These are phyloP conservation scores for Sturmia bella DNA, from an alignment of 2,888 invertebrate genomes.

Conservation along the genomic window DNA sequence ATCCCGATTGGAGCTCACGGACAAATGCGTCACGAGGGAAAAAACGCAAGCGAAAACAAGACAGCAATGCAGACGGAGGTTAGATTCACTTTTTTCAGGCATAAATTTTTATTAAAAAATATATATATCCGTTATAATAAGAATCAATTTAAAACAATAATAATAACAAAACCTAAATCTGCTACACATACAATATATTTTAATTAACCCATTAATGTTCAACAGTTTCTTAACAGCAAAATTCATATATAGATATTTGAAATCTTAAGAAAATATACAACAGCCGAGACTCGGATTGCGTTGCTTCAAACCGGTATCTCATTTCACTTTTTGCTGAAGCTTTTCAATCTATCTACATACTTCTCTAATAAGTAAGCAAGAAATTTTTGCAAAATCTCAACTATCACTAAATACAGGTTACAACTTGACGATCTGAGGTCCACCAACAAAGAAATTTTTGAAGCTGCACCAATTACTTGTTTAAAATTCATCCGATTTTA, in stretches of 20 bases:
- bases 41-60: conserved; percentile 99
- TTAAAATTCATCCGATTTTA: no score
- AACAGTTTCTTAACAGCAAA: not conserved
- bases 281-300: no score
- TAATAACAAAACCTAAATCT: conserved; percentile 31
- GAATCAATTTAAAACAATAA: conserved; percentile 71
- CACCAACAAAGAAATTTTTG: no score
- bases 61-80: conserved; percentile 96
- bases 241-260: not conserved
- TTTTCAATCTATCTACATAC: no score
- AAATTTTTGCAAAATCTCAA: no score
- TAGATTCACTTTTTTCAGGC: conserved; percentile 63
- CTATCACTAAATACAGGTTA: no score
- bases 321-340: no score
- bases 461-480: no score
- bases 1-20: conserved; percentile 99
- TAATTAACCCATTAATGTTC: conserved; percentile 63
- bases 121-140: conserved; percentile 55
- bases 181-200: conserved; percentile 32
- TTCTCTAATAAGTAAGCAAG: no score
- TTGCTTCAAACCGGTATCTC: no score
- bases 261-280: no score
- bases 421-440: no score
- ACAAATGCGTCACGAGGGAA: conserved; percentile 99
- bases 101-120: conserved; percentile 61